Percentiles rank a stretch among this genome's conserved stretches.
These are phyloP conservation scores for Drosophila mercatorum DNA, from an alignment of 2,888 invertebrate genomes.

Conservation along the genomic window DNA sequence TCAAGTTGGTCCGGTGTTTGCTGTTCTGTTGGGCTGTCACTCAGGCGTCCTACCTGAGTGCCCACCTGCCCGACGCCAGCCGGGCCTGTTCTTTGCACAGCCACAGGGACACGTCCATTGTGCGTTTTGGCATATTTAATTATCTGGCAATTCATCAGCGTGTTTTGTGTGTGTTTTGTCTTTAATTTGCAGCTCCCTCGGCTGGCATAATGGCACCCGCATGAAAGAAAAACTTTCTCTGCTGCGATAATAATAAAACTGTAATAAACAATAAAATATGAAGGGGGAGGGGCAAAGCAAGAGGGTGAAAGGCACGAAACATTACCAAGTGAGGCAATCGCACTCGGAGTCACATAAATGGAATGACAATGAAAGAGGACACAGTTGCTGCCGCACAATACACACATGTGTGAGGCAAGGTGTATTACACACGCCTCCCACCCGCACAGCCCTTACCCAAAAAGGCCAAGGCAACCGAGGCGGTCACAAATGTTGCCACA, in stretches of 20 bases:
- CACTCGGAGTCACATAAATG: slow-evolving; percentile 33
- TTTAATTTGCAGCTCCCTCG: slow-evolving; percentile 44
- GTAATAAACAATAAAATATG: slow-evolving; percentile 70
- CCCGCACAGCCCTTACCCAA: slow-evolving; percentile 8
- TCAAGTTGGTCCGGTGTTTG: slow-evolving; percentile 16
- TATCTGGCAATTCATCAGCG: slow-evolving; percentile 59
- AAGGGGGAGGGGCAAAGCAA: slow-evolving; percentile 10
- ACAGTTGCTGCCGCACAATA: slow-evolving; percentile 39
- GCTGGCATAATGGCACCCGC: slow-evolving; percentile 51
- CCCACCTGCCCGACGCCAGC: background rate
- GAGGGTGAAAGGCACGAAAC: slow-evolving; percentile 33
- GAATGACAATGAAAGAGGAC: slow-evolving; percentile 48
- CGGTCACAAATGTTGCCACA: slow-evolving; percentile 62
- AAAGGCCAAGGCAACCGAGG: slow-evolving; percentile 49
- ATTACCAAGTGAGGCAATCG: slow-evolving; percentile 40
- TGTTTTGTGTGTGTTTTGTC: slow-evolving; percentile 38
- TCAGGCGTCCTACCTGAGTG: slow-evolving; percentile 1
- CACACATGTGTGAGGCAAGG: slow-evolving; percentile 45
- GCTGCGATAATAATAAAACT: slow-evolving; percentile 67
- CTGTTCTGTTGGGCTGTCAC: slow-evolving; percentile 16
- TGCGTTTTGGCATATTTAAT: slow-evolving; percentile 63
- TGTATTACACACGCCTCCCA: slow-evolving; percentile 17
- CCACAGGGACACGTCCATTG: slow-evolving; percentile 24
- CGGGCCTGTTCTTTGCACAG: background rate
- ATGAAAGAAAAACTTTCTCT: slow-evolving; percentile 20